phyloP scores from a whole-genome alignment of 2,797 vertebrate species.

The Neosilurus hyrtlii region DNA sequence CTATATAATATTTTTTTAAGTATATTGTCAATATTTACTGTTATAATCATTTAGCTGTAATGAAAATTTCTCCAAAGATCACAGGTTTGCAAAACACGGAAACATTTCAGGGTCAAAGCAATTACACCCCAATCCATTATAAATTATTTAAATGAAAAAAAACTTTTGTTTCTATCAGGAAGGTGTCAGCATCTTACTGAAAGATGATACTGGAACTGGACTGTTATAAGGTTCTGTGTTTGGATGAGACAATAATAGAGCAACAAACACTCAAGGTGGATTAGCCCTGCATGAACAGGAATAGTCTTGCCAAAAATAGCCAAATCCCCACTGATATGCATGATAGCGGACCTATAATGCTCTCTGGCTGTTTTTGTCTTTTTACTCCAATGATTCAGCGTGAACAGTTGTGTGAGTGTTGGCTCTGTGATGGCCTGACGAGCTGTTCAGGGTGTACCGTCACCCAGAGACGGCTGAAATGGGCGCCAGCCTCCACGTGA shows the following conservation, averaged over 20 bases:
- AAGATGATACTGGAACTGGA: not conserved
- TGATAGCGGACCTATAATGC: not conserved
- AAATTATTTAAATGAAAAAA: not conserved
- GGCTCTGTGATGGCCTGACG: no score
- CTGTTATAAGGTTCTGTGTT: not conserved
- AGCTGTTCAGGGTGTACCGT: no score
- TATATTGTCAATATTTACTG: not conserved
- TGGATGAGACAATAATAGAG: not conserved
- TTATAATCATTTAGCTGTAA: not conserved
- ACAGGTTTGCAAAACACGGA: not conserved
- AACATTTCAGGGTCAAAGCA: not conserved
- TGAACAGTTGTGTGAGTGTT: no score
- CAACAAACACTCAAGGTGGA: not conserved
- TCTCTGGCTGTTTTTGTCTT: not conserved
- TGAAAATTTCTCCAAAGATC: not conserved
- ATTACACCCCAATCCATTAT: not conserved
- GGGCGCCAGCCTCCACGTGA: no score
- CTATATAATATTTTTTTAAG: no score
- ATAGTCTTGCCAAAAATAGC: not conserved
- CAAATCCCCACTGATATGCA: not conserved
- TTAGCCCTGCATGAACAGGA: not conserved
- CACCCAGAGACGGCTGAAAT: no score
- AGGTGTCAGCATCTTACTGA: not conserved
- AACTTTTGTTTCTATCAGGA: not conserved
- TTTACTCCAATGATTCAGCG: not conserved